phyloP scores from a whole-genome alignment of 1,140 invertebrate species.

The Leptinotarsa defecta region DNA sequence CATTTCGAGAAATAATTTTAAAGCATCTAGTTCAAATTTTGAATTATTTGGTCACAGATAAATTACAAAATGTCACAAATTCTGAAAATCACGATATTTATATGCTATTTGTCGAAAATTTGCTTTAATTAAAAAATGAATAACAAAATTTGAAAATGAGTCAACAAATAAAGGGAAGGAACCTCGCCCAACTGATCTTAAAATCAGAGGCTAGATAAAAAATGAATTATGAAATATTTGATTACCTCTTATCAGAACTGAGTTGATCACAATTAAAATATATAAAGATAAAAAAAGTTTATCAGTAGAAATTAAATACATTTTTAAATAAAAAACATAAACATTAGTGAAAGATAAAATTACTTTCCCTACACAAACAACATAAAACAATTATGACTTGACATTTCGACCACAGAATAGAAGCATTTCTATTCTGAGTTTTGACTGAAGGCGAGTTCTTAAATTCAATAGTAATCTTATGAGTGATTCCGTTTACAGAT shows the following conservation, averaged over 20 bases:
- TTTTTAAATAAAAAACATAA: not conserved
- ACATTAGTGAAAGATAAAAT: too few species aligned
- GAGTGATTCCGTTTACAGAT: too few species aligned
- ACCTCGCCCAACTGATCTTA: not conserved
- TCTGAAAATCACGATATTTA: not conserved
- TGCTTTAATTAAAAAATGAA: not conserved
- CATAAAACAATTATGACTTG: too few species aligned
- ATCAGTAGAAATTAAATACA: not conserved
- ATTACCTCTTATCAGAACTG: not conserved
- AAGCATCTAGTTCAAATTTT: not conserved
- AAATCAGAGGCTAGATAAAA: not conserved
- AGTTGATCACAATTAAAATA: not conserved
- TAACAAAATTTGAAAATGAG: not conserved
- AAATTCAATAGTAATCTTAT: too few species aligned
- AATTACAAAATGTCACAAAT: not conserved
- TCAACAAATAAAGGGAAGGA: not conserved
- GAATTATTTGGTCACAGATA: not conserved
- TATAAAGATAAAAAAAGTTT: not conserved
- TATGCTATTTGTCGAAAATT: not conserved
- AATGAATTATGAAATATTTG: not conserved
- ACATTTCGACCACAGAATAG: too few species aligned
- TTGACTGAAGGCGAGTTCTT: too few species aligned
- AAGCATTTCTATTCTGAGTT: too few species aligned
- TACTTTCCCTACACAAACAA: too few species aligned
- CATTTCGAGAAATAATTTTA: not conserved